Percentiles rank a stretch among this genome's conserved stretches.
phyloP scores from a whole-genome alignment of 2,888 invertebrate species.

The Epinotia bilunana region DNA sequence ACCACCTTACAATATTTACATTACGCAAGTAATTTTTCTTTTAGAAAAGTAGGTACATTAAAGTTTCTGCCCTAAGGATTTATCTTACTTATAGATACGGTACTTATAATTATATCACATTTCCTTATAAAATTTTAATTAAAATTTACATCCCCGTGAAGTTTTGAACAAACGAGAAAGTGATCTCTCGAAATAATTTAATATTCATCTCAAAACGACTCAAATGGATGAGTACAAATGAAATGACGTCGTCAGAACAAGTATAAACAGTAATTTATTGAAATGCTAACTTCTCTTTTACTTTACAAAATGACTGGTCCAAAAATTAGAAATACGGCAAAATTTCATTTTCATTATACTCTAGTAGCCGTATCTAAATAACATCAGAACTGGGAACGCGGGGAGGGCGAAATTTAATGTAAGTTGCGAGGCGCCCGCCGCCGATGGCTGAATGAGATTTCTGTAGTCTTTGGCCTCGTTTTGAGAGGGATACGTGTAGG shows the following conservation, averaged over 20 bases:
- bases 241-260: constrained; percentile 35
- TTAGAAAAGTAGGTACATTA: constrained; percentile 47
- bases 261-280: constrained; percentile 40
- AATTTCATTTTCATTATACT: constrained; percentile 31
- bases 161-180: constrained; percentile 48
- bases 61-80: constrained; percentile 23
- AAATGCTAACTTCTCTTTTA: constrained; percentile 39
- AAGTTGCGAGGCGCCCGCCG: constrained; percentile 50
- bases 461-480: constrained; percentile 83
- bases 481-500: constrained; percentile 83
- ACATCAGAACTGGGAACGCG: constrained; percentile 21
- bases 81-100: constrained; percentile 13
- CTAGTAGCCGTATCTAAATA: constrained; percentile 31
- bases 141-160: constrained; percentile 54
- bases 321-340: constrained; percentile 37
- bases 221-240: constrained; percentile 43
- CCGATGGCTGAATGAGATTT: constrained; percentile 70
- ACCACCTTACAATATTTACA: constrained; percentile 39
- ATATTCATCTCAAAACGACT: constrained; percentile 49
- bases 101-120: constrained; percentile 69
- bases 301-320: constrained; percentile 45
- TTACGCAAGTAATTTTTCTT: constrained; percentile 40
- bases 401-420: constrained; percentile 32
- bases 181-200: constrained; percentile 50
- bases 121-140: constrained; percentile 60